Percentiles rank a stretch among this genome's conserved stretches.
These are phyloP conservation scores for Formica aserva DNA, from an alignment of 2,888 invertebrate genomes.

Conservation along the genomic window DNA sequence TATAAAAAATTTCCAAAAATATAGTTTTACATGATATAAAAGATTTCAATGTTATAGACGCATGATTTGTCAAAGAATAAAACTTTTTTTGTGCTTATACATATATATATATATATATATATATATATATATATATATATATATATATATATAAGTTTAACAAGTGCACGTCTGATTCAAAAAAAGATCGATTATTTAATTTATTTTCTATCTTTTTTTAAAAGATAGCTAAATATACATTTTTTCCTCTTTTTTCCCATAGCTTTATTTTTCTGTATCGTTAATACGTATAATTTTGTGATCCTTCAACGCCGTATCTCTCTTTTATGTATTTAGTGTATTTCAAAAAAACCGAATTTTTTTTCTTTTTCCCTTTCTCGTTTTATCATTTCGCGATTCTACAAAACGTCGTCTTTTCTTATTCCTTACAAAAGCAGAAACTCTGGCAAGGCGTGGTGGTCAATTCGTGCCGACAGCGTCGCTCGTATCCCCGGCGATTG, in stretches of 20 bases:
- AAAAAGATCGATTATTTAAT: not conserved
- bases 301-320: too few species aligned
- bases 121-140: not conserved
- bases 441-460: slow-evolving; percentile 29
- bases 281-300: not conserved
- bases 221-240: not conserved
- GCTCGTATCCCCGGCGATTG: slow-evolving; percentile 42
- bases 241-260: not conserved
- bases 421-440: slow-evolving; percentile 13
- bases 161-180: not conserved
- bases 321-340: not conserved
- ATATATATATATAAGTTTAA: not conserved
- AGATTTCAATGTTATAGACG: not conserved
- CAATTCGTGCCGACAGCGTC: slow-evolving; percentile 49
- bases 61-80: slow-evolving; percentile 23
- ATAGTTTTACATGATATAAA: not conserved
- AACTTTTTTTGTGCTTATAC: not conserved
- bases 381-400: not conserved
- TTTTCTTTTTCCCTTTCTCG: not conserved
- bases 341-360: not conserved
- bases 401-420: slow-evolving; percentile 7
- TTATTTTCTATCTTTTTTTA: not conserved
- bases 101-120: not conserved
- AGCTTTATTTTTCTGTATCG: not conserved
- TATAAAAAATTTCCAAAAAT: not conserved